A percentile compares a stretch with the other conserved stretches of the same genome.
Evolutionary conservation across 2,797 vertebrate species (phyloP).

Genomic region (Tokudaia tokunoshimensis): DNA sequence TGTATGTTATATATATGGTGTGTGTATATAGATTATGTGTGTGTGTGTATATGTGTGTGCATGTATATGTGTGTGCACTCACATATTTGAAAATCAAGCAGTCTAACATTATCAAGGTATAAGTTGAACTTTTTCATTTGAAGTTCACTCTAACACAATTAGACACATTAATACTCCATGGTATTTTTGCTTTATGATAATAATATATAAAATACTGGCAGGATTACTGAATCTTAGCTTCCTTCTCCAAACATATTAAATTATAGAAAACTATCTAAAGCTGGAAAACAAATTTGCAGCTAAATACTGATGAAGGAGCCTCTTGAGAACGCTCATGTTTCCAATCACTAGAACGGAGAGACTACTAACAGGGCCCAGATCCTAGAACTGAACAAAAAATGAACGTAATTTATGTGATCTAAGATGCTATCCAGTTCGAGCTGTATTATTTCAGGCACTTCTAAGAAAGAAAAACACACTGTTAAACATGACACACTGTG

Average conservation of each 20-base stretch:
- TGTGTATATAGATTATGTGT: not conserved
- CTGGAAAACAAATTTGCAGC: conserved; percentile 68
- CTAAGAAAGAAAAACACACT: not conserved
- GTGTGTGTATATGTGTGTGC: not conserved
- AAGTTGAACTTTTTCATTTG: not conserved
- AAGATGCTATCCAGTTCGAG: not conserved
- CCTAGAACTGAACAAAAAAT: not conserved
- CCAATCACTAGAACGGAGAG: conserved; percentile 21
- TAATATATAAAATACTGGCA: conserved; percentile 39
- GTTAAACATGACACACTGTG: not conserved
- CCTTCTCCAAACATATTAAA: conserved; percentile 31
- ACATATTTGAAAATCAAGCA: not conserved
- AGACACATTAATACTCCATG: conserved; percentile 7
- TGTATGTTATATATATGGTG: not conserved
- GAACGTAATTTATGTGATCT: not conserved
- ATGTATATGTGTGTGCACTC: not conserved
- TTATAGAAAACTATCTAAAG: conserved; percentile 61
- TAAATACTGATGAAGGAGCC: conserved; percentile 54
- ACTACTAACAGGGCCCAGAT: not conserved
- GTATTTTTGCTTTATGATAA: conserved; percentile 46
- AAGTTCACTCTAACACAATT: not conserved
- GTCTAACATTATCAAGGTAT: conserved; percentile 8
- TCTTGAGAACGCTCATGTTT: conserved; percentile 47
- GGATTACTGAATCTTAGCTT: conserved; percentile 72
- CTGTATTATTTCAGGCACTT: conserved; percentile 5